phyloP scores from a whole-genome alignment of 2,888 invertebrate species.

The Drosophila imparisetae region DNA sequence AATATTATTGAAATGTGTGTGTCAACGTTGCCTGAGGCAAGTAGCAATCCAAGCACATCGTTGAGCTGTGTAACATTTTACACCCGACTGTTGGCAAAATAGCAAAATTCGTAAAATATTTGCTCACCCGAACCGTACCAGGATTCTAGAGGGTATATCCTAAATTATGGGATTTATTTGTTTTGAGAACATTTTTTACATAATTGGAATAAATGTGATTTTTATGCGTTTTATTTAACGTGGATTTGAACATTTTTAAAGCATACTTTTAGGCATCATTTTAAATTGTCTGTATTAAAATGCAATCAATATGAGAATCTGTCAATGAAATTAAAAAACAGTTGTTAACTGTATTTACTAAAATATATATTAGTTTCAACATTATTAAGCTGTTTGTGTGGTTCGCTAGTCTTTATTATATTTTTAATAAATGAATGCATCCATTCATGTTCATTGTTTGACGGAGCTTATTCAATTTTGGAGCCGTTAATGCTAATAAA shows the following conservation, averaged over 20 bases:
- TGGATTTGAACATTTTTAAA: not conserved
- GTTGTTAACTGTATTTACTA: not conserved
- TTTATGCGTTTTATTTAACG: not conserved
- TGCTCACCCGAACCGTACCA: conserved; percentile 13
- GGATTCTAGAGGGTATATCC: conserved; percentile 11
- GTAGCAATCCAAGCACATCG: conserved; percentile 27
- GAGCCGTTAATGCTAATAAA: not conserved
- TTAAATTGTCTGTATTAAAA: not conserved
- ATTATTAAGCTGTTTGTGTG: not conserved
- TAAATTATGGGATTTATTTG: not conserved
- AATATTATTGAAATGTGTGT: conserved; percentile 57
- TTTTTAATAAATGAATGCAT: not conserved
- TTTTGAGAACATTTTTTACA: not conserved
- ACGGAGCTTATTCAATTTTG: not conserved
- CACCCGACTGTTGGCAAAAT: conserved; percentile 46
- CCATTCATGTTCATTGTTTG: not conserved
- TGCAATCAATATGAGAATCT: not conserved
- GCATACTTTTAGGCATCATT: not conserved
- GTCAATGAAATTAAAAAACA: not conserved
- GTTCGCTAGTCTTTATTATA: not conserved
- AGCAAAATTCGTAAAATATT: conserved; percentile 34
- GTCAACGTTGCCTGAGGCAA: conserved; percentile 54
- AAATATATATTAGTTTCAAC: not conserved
- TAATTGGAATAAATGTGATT: conserved; percentile 1
- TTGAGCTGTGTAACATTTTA: conserved; percentile 50